A percentile compares a stretch with the other conserved stretches of the same genome.
These are phyloP conservation scores for Rhincodon typus DNA, from an alignment of 2,797 vertebrate species.

Conservation along the genomic window DNA sequence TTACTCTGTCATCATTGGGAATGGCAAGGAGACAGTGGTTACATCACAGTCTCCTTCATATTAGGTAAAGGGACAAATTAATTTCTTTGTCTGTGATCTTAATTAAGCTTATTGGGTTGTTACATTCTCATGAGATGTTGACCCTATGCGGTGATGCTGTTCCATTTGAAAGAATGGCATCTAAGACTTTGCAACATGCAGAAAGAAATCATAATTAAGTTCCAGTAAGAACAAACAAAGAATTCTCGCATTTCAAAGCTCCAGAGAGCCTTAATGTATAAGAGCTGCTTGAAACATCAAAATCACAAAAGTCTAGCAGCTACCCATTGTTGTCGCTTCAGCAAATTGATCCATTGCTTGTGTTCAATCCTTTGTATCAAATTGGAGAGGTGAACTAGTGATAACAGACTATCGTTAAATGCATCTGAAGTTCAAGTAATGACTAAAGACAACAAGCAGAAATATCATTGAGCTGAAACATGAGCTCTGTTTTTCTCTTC, in stretches of 20 bases:
- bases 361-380: too few relatives aligned
- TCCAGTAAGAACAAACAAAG: neutral
- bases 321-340: neutral
- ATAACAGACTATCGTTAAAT: neutral
- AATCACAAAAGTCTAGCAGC: neutral
- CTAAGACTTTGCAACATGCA: neutral
- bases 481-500: neutral
- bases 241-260: neutral
- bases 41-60: neutral
- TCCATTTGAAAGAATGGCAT: neutral
- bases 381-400: neutral
- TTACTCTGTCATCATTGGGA: neutral
- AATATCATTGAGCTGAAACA: neutral
- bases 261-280: too few relatives aligned
- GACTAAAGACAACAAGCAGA: neutral
- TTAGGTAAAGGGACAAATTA: neutral
- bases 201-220: neutral
- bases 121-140: neutral
- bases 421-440: neutral
- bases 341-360: neutral
- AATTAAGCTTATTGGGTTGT: neutral
- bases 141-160: neutral
- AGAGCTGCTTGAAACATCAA: neutral
- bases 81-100: neutral
- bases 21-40: neutral